Base-by-base conservation (phyloP, 64 coral and sea anemone species). In the Montipora sp. region DNA sequence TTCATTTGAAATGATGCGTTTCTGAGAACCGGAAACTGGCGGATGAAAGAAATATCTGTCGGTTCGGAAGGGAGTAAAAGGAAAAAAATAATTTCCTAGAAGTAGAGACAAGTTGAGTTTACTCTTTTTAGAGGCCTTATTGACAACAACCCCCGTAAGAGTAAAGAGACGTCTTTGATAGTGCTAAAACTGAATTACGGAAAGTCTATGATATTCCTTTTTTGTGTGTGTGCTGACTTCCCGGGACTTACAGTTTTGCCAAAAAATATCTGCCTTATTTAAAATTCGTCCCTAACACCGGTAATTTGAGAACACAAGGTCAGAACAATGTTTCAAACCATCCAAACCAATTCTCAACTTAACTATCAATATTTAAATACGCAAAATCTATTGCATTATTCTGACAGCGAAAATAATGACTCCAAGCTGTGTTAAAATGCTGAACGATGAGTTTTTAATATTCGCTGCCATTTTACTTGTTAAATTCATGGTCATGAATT, bases 381-480 rank as follows among this genome's bases (percentile, higher is more conserved):
- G 9, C 60, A 20, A 13, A 11, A 84, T 71, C 1, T 6, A 5
- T 0, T 49, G 48, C 65, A 21, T 7, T 61, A 71, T 85, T 70
- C 82, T 19, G 2, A 51, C 82, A 48, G 65, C 9, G 82, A 49
- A 85, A 48, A 85, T 85, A 85, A 85, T 85, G 82, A 85, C 61
- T 44, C 8, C 82, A 70, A 70, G 82, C 82, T 50, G 82, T 6
- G 82, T n/a, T 85, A 71, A 85, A 85, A 85, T 68, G 82, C 4
- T 67, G 44, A 49, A 49, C 82, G 82, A 85, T 72, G 82, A 85
- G 82, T 13, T 85, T 85, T 85, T 85, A 85, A 85, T 85, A 85
- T 85, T 85, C 65, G 47, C 60, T 71, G 44, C 44, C 82, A 85
- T 85, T 71, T 85, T 85, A 18, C 61, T 71, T 85, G 16, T 78